A percentile compares a stretch with the other conserved stretches of the same genome.
Conservation (phyloP, 2,113 vertebrate species). For the Trematomus loennbergii region DNA sequence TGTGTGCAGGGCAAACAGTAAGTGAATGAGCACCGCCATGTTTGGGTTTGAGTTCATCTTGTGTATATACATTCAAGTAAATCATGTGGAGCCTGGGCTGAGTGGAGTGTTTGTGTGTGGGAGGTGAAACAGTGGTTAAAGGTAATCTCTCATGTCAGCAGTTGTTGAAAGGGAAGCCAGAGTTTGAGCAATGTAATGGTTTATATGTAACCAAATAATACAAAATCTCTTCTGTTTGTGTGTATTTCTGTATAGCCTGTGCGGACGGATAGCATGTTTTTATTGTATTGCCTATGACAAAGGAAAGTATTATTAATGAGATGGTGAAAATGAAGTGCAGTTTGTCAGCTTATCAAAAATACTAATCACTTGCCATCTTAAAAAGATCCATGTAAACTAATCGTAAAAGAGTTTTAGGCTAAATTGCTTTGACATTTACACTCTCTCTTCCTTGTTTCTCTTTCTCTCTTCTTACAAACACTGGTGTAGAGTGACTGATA, state of each 20-base stretch:
- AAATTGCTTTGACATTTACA: conserved; percentile 13
- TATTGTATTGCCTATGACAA: not conserved
- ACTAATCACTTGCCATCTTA: conserved; percentile 10
- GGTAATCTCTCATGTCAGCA: conserved; percentile 57
- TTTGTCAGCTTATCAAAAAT: conserved; percentile 29
- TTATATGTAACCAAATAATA: conserved; percentile 53
- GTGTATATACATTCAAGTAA: conserved; percentile 56
- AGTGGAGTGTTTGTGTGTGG: conserved; percentile 37
- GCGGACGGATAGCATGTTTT: conserved; percentile 5
- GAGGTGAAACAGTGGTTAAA: conserved; percentile 19
- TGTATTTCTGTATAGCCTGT: conserved; percentile 30
- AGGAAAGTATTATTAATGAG: conserved; percentile 42
- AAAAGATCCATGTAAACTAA: conserved; percentile 51
- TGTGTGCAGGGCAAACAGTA: not conserved
- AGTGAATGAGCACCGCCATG: conserved; percentile 9
- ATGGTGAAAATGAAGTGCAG: conserved; percentile 11
- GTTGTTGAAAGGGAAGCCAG: conserved; percentile 39
- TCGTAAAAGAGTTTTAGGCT: conserved; percentile 22
- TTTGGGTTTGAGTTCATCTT: conserved; percentile 49
- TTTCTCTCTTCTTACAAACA: conserved; percentile 41
- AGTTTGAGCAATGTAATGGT: conserved; percentile 51
- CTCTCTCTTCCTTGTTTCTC: conserved; percentile 19
- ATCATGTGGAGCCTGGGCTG: conserved; percentile 49
- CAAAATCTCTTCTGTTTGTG: conserved; percentile 30
- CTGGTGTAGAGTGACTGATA: conserved; percentile 60